Evolutionary conservation across 2,113 vertebrate species (phyloP).

Genomic region (Climacteris rufus): DNA sequence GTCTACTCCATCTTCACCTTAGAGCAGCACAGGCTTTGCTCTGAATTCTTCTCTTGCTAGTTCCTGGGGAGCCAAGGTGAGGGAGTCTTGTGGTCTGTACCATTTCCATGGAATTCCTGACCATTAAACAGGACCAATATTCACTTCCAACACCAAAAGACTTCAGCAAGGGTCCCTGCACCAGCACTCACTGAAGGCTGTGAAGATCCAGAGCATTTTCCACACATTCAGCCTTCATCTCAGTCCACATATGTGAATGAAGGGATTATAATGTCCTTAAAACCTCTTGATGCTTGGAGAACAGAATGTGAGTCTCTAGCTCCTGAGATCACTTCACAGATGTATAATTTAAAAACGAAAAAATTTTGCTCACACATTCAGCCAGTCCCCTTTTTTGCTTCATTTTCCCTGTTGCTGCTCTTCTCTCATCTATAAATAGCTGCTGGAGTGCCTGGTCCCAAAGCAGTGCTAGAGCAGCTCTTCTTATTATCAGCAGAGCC

Average conservation of each 20-base stretch:
- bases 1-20: background rate
- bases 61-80: background rate
- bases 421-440: slow-evolving; percentile 42
- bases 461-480: slow-evolving; percentile 6
- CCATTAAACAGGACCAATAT: background rate
- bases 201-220: background rate
- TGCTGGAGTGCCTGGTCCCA: background rate
- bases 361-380: background rate
- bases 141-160: background rate
- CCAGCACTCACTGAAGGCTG: background rate
- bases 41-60: background rate
- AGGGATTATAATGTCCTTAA: background rate
- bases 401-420: slow-evolving; percentile 16
- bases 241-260: background rate
- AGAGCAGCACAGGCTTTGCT: background rate
- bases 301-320: background rate
- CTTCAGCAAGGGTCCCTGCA: background rate
- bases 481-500: slow-evolving; percentile 1
- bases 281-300: background rate
- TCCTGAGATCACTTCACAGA: slow-evolving; percentile 19
- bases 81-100: background rate
- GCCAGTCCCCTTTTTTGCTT: background rate
- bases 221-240: background rate
- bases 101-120: background rate
- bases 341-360: slow-evolving; percentile 20